phyloP scores from a whole-genome alignment of 2,797 vertebrate species.

The Sebastes trivittatus region DNA sequence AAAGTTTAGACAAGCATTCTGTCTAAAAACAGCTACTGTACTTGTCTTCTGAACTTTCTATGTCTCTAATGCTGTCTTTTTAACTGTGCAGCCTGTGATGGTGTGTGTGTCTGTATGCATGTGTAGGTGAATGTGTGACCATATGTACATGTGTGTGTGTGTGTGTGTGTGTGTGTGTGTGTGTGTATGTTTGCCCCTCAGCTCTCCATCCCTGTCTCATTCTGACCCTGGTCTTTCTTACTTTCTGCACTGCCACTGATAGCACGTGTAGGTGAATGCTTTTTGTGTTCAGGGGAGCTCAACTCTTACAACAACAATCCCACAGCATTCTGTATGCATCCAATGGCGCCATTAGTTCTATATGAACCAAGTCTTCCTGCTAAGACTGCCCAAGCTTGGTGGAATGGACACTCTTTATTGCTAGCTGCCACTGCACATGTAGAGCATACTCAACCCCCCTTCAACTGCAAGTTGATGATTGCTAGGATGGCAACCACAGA shows the following conservation, averaged over 20 bases:
- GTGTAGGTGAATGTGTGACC: background rate
- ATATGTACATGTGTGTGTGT: background rate
- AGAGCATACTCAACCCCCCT: constrained; percentile 17
- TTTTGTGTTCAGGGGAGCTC: constrained; percentile 82
- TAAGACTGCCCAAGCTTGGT: constrained; percentile 51
- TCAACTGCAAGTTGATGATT: constrained; percentile 54
- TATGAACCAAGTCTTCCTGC: constrained; percentile 34
- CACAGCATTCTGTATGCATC: constrained; percentile 34
- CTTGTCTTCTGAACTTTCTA: background rate
- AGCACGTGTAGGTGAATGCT: constrained; percentile 75
- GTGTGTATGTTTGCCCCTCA: constrained; percentile 15
- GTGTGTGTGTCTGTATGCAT: background rate
- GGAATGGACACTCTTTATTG: constrained; percentile 40
- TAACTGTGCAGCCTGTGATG: background rate
- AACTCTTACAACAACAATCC: constrained; percentile 70
- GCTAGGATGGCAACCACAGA: constrained; percentile 67
- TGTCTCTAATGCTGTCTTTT: background rate
- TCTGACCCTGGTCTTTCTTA: constrained; percentile 65
- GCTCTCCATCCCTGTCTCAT: constrained; percentile 59
- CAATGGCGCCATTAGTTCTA: constrained; percentile 22
- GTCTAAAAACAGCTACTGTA: background rate
- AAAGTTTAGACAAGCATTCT: background rate
- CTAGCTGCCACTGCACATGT: constrained; percentile 31
- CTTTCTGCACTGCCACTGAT: constrained; percentile 74
- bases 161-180: too few relatives aligned